Base-by-base conservation (phyloP, 2,113 vertebrate genomes). In the Alaudala cheleensis region DNA sequence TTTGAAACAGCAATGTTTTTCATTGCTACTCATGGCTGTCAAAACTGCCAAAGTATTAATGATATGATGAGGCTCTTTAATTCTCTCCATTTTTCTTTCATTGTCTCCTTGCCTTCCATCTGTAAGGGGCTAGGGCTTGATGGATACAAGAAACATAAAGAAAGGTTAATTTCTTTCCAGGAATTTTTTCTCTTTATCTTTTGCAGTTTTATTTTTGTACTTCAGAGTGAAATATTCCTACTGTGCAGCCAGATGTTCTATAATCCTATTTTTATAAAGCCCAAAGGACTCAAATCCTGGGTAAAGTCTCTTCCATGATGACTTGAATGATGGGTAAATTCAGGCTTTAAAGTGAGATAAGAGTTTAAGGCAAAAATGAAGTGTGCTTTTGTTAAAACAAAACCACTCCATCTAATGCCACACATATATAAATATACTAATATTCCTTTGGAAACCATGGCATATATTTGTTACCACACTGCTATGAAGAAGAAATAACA, bases 191-290 rank as follows among this genome's bases (percentile, higher is more conserved):
- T 96, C 94, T 96, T 93, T 97, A 96, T 97, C 96, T 97, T 97
- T 91, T 95, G 93, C 91, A 73, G 89, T 93, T 98, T 97, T 97
- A 97, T 97, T 98, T 98, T 96, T 96, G 81, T 92, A 96, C 96
- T 97, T 97, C 95, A 93, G 95, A 97, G 91, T 97, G 95, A 96
- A 95, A 96, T 95, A 96, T 96, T 97, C 97, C 97, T 96, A 95
- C 97, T 95, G 97, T 94, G 97, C 83, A 78, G 93, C 93, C 97
- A 98, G 97, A 98, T 98, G 98, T 98, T 97, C 95, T 86, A 90
- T 44, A 95, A 97, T 97, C 93, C 96, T 97, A 94, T 96, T 97
- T 97, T 97, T 96, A 97, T 92, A 92, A 93, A 97, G 88, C 95
- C 86, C 78, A 74, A 83, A 96, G 94, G 95, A 93, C 90, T 90